Evolutionary conservation across 53 echinoderm and acorn worm genomes (phyloP), one percentile per base, ranked within the genome.

Genomic region (Hippasteria phrygiana): DNA sequence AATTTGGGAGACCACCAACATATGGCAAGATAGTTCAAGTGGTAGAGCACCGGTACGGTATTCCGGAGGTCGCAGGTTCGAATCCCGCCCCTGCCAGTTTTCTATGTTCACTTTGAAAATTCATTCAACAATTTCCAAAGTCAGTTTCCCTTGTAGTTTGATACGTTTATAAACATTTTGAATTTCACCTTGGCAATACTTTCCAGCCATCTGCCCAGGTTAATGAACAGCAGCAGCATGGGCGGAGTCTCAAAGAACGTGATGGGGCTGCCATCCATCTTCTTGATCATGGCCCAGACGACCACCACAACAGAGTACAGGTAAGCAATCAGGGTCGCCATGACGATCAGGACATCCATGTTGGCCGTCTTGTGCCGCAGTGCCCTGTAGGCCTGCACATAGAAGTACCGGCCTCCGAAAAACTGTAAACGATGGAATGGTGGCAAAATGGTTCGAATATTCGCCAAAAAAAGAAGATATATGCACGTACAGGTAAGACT

Each of bases 181-280:
- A 20, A 48, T 20, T 62, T 87, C 33, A 95, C 98, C 93, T 95
- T 95, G 37, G 98, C 98, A 69, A 98, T 95, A 50, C 95, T 94
- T 87, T 98, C 98, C 78, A 98, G 80, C 94, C 93, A 98, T n/a
- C 98, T 73, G 8, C 98, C 98, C 32, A 98, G 91, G 2, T 95
- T 95, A 18, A 98, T 92, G 79, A 98, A 95, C 42, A 98, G 89
- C n/a, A 98, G 88, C 31, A 98, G 87, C 97, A 98, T 95, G 1
- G 98, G 98, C 17, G 98, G 98, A 20, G 98, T 98, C 48, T 98
- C 98, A 80, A 98, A 98, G 98, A 98, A 98, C 6, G 95, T 94
- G 95, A 95, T 67, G 0, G 98, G 95, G 43, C 95, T 95, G 14
- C 91, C 53, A 1, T 91, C 89, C 5, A 64, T 62, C 55, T 86